phyloP scores from a whole-genome alignment of 2,797 vertebrate species.

The Hozukius guyotensis region DNA sequence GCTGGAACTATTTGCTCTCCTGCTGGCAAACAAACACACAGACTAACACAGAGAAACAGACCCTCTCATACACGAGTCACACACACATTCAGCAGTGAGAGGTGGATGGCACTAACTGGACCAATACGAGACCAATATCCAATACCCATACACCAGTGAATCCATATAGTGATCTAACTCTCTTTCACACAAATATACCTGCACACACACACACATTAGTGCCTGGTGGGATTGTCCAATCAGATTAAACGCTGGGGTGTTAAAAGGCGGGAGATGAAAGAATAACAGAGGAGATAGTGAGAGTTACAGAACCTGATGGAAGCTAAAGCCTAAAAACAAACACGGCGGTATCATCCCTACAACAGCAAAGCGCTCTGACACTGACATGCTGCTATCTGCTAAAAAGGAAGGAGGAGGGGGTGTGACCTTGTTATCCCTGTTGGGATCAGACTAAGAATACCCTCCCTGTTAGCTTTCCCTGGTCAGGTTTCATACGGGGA shows the following conservation, averaged over 20 bases:
- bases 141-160: background rate
- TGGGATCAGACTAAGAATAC: constrained; percentile 66
- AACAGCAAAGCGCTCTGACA: constrained; percentile 40
- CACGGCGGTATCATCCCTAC: constrained; percentile 56
- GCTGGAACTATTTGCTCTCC: constrained; percentile 7
- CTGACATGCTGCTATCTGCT: constrained; percentile 50
- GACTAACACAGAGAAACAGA: background rate
- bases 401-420: constrained; percentile 21
- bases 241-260: constrained; percentile 66
- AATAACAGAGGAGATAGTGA: constrained; percentile 66
- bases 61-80: background rate
- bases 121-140: background rate
- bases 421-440: constrained; percentile 63
- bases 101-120: background rate
- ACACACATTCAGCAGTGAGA: background rate
- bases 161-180: background rate
- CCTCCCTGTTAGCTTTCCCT: constrained; percentile 52
- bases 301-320: constrained; percentile 59
- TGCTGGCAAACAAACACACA: constrained; percentile 26
- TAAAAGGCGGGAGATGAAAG: constrained; percentile 72
- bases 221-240: constrained; percentile 56
- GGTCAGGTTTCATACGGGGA: constrained; percentile 60
- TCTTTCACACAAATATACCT: background rate
- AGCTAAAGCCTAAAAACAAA: constrained; percentile 72
- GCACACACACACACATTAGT: background rate